These are phyloP conservation scores for Lagopus muta DNA, from an alignment of 2,113 vertebrate genomes.

Conservation along the genomic window DNA sequence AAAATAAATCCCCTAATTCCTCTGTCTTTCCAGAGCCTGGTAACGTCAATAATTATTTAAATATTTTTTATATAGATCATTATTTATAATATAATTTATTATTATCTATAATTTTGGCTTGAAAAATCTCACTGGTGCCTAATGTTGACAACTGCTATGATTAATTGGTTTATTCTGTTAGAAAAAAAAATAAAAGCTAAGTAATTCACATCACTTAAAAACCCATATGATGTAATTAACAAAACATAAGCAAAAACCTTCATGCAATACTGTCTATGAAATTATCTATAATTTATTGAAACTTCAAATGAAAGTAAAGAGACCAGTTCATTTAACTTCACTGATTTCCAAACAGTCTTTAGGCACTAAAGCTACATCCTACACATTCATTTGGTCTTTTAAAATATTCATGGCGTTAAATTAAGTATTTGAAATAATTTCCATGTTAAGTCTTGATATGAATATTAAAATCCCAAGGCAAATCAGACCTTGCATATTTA, in stretches of 20 bases:
- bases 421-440: constrained; percentile 55
- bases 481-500: constrained; percentile 12
- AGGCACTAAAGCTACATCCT: background rate
- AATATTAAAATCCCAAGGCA: constrained; percentile 41
- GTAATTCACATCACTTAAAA: background rate
- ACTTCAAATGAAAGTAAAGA: background rate
- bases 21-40: background rate
- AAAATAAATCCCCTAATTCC: background rate
- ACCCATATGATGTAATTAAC: background rate
- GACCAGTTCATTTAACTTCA: constrained; percentile 22
- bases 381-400: constrained; percentile 32
- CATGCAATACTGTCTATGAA: background rate
- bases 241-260: background rate
- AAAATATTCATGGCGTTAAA: constrained; percentile 67
- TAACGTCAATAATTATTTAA: background rate
- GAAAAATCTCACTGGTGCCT: background rate
- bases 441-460: constrained; percentile 21
- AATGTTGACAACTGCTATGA: background rate
- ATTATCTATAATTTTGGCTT: background rate
- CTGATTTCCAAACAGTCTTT: constrained; percentile 40
- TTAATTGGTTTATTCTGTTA: background rate
- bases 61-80: background rate
- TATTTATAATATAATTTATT: background rate
- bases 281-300: background rate
- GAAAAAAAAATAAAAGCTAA: background rate